Evolutionary conservation across 1,140 invertebrate genomes (phyloP).

Genomic region (Drosophila bipectinata): DNA sequence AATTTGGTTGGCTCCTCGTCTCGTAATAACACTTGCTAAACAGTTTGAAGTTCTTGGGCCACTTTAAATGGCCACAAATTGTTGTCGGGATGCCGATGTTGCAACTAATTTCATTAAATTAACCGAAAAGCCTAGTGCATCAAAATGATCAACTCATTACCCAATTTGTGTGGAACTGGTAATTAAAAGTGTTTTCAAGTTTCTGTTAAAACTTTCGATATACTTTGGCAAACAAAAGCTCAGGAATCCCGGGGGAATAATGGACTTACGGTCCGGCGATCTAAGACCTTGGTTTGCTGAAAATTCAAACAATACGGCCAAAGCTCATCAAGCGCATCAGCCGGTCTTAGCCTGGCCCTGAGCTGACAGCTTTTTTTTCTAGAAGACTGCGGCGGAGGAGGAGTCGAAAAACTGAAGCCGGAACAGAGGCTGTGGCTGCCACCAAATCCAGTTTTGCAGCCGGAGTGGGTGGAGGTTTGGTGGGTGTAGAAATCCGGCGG

Average conservation of each 20-base stretch:
- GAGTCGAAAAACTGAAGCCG: conserved; percentile 6
- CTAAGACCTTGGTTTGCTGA: conserved; percentile 41
- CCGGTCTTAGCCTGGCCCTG: conserved; percentile 61
- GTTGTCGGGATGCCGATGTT: conserved; percentile 33
- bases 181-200: neutral
- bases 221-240: neutral
- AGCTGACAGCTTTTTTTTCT: conserved; percentile 43
- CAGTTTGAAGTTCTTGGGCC: conserved; percentile 55
- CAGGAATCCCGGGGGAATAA: neutral
- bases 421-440: conserved; percentile 28
- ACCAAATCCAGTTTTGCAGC: conserved; percentile 53
- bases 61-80: conserved; percentile 61
- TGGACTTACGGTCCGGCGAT: conserved; percentile 17
- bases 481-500: conserved; percentile 3
- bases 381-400: conserved; percentile 6
- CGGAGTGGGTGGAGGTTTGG: neutral
- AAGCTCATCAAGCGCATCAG: conserved; percentile 75
- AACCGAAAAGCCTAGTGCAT: conserved; percentile 19
- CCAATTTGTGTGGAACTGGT: neutral
- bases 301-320: conserved; percentile 72
- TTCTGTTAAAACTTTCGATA: conserved; percentile 5
- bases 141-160: conserved; percentile 34
- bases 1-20: conserved; percentile 49
- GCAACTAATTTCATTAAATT: conserved; percentile 51
- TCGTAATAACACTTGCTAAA: conserved; percentile 49